Evolutionary conservation across 1,140 invertebrate species (phyloP).

Genomic region (Drosophila melanica): DNA sequence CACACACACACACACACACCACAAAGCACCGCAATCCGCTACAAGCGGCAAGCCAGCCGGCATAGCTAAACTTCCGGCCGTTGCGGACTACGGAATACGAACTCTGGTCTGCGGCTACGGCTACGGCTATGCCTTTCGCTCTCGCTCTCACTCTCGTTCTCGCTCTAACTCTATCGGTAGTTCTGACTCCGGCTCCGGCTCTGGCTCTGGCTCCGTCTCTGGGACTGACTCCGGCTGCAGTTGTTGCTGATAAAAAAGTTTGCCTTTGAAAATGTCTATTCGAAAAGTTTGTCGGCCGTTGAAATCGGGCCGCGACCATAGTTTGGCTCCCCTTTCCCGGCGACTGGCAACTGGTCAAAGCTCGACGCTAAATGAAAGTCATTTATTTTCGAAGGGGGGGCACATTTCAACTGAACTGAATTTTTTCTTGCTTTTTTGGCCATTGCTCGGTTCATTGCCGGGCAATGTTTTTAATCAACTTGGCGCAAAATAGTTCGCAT

Average conservation of each 20-base stretch:
- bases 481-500: slow-evolving; percentile 58
- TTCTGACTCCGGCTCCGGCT: neutral
- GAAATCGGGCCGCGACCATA: slow-evolving; percentile 47
- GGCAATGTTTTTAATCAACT: slow-evolving; percentile 74
- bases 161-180: too few relatives aligned
- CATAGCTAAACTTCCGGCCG: slow-evolving; percentile 76
- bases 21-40: slow-evolving; percentile 39
- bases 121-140: too few relatives aligned
- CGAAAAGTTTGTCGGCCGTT: slow-evolving; percentile 68
- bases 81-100: slow-evolving; percentile 24
- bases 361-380: slow-evolving; percentile 67
- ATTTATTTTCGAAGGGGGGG: slow-evolving; percentile 61
- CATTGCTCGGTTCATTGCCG: slow-evolving; percentile 58
- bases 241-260: slow-evolving; percentile 63
- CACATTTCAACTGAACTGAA: neutral
- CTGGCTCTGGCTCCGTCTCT: neutral
- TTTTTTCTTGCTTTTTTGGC: slow-evolving; percentile 28
- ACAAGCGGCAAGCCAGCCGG: slow-evolving; percentile 51
- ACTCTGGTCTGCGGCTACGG: slow-evolving; percentile 23
- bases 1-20: neutral
- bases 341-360: neutral
- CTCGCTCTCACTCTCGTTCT: neutral
- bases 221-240: slow-evolving; percentile 6
- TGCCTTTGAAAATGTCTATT: slow-evolving; percentile 79
- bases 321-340: slow-evolving; percentile 44